A percentile compares a stretch with the other conserved stretches of the same genome.
These are phyloP conservation scores for Psettodes erumei DNA, from an alignment of 2,113 vertebrate genomes.

Conservation along the genomic window DNA sequence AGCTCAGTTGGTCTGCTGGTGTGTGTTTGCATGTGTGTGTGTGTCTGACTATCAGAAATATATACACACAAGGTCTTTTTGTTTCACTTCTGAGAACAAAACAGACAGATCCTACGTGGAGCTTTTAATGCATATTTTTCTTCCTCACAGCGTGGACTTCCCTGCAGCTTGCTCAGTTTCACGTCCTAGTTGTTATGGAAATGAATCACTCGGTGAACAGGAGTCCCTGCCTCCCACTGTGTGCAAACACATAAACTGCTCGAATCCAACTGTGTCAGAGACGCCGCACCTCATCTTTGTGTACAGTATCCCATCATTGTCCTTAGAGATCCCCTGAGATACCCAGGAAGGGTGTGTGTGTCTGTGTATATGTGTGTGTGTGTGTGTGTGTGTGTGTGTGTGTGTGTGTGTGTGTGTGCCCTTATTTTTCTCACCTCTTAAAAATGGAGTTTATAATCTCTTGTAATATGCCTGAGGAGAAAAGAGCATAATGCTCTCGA, in stretches of 20 bases:
- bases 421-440: background rate
- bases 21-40: background rate
- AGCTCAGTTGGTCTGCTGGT: background rate
- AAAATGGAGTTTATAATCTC: slow-evolving; percentile 26
- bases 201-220: slow-evolving; percentile 18
- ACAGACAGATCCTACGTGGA: background rate
- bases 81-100: slow-evolving; percentile 14
- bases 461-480: slow-evolving; percentile 25
- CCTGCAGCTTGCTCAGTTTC: background rate
- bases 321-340: slow-evolving; percentile 42
- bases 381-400: slow-evolving; percentile 15
- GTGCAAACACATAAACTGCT: slow-evolving; percentile 20
- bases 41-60: background rate
- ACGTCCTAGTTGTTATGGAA: slow-evolving; percentile 32
- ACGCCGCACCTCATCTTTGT: slow-evolving; percentile 46
- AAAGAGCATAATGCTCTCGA: slow-evolving; percentile 2
- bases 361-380: slow-evolving; percentile 16
- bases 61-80: background rate
- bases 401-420: slow-evolving; percentile 18
- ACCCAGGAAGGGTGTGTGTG: slow-evolving; percentile 47
- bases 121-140: slow-evolving; percentile 24
- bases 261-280: slow-evolving; percentile 18
- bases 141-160: slow-evolving; percentile 18
- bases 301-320: slow-evolving; percentile 63
- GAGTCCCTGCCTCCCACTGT: slow-evolving; percentile 30